Conservation (phyloP, 2,113 vertebrate genomes). For the Onychostoma macrolepis region DNA sequence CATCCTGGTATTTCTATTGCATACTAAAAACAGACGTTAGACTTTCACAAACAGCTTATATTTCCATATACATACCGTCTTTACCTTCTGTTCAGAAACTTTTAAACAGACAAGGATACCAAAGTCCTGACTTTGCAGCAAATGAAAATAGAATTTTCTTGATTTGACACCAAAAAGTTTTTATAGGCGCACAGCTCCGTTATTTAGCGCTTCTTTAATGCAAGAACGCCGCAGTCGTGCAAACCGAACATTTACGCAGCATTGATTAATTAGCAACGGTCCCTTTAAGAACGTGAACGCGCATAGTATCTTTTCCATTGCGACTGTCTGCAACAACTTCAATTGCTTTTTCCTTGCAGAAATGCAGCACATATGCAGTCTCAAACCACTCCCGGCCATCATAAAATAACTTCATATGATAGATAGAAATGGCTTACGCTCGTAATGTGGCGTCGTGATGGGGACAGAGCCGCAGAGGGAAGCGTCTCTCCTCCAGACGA, state of each 20-base stretch:
- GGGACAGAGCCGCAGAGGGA: conserved; percentile 28
- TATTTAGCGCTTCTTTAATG: not conserved
- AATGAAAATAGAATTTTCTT: not conserved
- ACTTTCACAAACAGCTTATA: not conserved
- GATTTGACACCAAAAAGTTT: not conserved
- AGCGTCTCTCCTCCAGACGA: conserved; percentile 49
- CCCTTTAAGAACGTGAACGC: conserved; percentile 51
- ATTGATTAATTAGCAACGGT: conserved; percentile 9
- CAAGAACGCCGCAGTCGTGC: not conserved
- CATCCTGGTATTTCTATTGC: not conserved
- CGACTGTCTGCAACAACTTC: conserved; percentile 51
- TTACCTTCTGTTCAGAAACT: conserved; percentile 6
- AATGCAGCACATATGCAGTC: conserved; percentile 21
- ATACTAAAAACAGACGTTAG: not conserved
- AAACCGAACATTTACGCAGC: not conserved
- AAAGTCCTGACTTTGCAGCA: not conserved
- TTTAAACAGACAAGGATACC: not conserved
- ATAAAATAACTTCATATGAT: conserved; percentile 11
- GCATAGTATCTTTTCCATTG: conserved; percentile 46
- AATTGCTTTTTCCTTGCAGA: conserved; percentile 45
- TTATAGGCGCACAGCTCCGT: not conserved
- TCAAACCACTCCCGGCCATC: not conserved
- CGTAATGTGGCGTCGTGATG: conserved; percentile 14
- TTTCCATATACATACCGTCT: not conserved
- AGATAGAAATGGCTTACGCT: conserved; percentile 49